Evolutionary conservation across 1,140 invertebrate species (phyloP).

Genomic region (Plutomurus gul): DNA sequence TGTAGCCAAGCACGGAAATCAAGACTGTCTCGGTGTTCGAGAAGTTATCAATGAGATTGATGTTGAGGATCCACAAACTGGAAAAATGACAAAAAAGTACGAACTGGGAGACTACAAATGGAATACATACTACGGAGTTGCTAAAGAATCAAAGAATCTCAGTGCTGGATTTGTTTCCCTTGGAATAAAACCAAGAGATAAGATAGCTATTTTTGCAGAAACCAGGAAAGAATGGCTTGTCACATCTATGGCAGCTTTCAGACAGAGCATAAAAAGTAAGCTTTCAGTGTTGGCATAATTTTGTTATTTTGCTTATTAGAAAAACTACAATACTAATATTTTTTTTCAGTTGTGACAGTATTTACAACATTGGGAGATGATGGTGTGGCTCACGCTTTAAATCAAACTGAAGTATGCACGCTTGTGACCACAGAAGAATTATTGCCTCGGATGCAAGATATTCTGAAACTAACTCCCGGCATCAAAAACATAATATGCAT

Average conservation of each 20-base stretch:
- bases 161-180: conserved; percentile 71
- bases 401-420: conserved; percentile 90
- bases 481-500: conserved; percentile 84
- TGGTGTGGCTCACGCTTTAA: conserved; percentile 91
- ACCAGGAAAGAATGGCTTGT: conserved; percentile 97
- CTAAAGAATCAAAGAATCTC: conserved; percentile 73
- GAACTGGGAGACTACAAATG: conserved; percentile 92
- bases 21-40: conserved; percentile 84
- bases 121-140: conserved; percentile 82
- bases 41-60: conserved; percentile 90
- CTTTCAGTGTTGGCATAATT: background rate
- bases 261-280: conserved; percentile 80
- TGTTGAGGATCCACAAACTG: conserved; percentile 83
- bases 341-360: conserved; percentile 82
- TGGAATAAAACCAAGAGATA: conserved; percentile 64
- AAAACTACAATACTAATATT: background rate
- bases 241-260: conserved; percentile 91
- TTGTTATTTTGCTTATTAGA: background rate
- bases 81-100: conserved; percentile 94
- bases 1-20: conserved; percentile 69
- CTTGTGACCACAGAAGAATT: conserved; percentile 90
- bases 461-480: conserved; percentile 70
- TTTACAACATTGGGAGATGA: conserved; percentile 97
- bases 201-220: conserved; percentile 95
- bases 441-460: conserved; percentile 82